phyloP scores from a whole-genome alignment of 2,888 invertebrate genomes.

The Sisyra nigra region DNA sequence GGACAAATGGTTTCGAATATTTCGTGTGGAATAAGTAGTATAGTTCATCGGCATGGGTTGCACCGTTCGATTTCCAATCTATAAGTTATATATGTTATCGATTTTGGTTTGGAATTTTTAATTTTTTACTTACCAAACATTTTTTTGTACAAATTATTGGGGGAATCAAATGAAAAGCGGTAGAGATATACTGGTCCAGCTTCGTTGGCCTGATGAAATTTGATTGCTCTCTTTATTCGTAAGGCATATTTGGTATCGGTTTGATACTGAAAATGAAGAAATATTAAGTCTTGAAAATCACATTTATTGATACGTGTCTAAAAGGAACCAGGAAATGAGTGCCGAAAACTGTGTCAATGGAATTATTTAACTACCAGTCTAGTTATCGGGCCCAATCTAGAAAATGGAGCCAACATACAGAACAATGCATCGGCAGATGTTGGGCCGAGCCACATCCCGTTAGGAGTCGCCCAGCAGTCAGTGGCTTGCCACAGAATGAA shows the following conservation, averaged over 20 bases:
- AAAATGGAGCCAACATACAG: no score
- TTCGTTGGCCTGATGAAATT: constrained; percentile 11
- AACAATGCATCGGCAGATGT: no score
- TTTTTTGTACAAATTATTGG: constrained; percentile 18
- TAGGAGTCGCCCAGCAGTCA: no score
- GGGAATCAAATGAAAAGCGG: constrained; percentile 18
- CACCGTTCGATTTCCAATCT: constrained; percentile 14
- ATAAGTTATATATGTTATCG: no score
- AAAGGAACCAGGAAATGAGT: no score
- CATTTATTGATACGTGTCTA: background rate
- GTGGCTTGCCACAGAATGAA: no score
- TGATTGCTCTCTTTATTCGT: background rate
- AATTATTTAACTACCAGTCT: no score
- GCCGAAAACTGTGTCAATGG: no score
- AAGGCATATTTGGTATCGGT: constrained; percentile 5
- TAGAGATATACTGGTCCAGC: constrained; percentile 18
- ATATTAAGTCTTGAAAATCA: background rate
- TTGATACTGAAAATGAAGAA: constrained; percentile 2
- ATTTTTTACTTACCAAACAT: constrained; percentile 9
- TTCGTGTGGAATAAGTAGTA: constrained; percentile 19
- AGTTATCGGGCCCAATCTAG: no score
- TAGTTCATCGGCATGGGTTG: constrained; percentile 21
- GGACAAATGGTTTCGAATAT: constrained; percentile 11
- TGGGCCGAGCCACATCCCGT: no score
- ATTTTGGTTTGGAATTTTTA: no score